Conservation (phyloP, 2,113 vertebrate species). For the Phalacrocorax aristotelis region DNA sequence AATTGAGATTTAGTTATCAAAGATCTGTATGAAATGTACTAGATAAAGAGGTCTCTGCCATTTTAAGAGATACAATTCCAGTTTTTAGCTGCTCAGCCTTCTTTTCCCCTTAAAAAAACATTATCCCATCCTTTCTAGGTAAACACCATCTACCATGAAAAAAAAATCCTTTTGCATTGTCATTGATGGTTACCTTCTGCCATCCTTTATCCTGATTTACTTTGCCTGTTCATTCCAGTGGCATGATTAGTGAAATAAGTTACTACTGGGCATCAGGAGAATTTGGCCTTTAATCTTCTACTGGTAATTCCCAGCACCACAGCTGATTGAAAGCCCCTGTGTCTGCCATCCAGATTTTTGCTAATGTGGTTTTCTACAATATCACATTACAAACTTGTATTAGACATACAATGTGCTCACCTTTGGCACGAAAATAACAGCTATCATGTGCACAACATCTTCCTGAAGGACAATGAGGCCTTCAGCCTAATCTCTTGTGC, state of each 20-base stretch:
- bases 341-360: neutral
- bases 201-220: neutral
- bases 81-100: neutral
- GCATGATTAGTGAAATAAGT: neutral
- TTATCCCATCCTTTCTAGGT: neutral
- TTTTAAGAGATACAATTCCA: neutral
- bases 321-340: neutral
- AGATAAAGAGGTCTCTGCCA: neutral
- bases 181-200: neutral
- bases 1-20: neutral
- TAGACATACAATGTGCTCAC: neutral
- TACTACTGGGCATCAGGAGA: neutral
- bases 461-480: neutral
- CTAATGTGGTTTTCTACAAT: neutral
- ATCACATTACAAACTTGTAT: neutral
- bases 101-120: neutral
- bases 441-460: neutral
- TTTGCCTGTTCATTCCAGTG: neutral
- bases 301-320: neutral
- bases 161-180: neutral
- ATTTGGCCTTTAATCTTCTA: neutral
- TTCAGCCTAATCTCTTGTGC: neutral
- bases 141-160: neutral
- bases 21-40: neutral
- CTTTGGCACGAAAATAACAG: neutral